Percentiles rank a stretch among this genome's conserved stretches.
Conservation (phyloP, 37 sponge, comb jelly and placozoan genomes). For the Halisarca cf. caerulea region DNA sequence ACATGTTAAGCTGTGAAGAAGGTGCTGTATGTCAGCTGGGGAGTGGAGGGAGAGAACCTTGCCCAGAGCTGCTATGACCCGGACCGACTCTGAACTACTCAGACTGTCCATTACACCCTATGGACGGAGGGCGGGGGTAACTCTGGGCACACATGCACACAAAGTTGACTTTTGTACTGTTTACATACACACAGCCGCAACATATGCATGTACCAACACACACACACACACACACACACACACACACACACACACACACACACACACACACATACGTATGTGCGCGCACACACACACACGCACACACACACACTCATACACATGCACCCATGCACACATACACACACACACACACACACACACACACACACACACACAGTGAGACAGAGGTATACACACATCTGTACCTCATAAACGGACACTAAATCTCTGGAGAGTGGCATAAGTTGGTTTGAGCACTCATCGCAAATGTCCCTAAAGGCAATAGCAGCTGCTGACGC, state of each 20-base stretch:
- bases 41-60: slow-evolving; percentile 57
- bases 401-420: slow-evolving; percentile 50
- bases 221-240: too few species aligned
- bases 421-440: slow-evolving; percentile 37
- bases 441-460: slow-evolving; percentile 50
- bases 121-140: neutral
- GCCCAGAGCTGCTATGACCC: slow-evolving; percentile 59
- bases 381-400: too few species aligned
- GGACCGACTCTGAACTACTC: slow-evolving; percentile 31
- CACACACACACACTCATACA: neutral
- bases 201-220: too few species aligned
- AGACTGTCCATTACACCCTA: slow-evolving; percentile 41
- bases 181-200: too few species aligned
- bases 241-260: neutral
- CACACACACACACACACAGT: too few species aligned
- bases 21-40: slow-evolving; percentile 17
- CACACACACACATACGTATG: neutral
- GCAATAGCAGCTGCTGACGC: slow-evolving; percentile 63
- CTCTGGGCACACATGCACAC: too few species aligned
- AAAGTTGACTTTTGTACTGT: too few species aligned
- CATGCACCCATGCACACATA: too few species aligned
- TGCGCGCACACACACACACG: neutral
- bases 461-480: slow-evolving; percentile 69
- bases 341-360: too few species aligned
- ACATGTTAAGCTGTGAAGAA: slow-evolving; percentile 27